Evolutionary conservation across 2,888 invertebrate genomes (phyloP).

Genomic region (Uropetala carovei): DNA sequence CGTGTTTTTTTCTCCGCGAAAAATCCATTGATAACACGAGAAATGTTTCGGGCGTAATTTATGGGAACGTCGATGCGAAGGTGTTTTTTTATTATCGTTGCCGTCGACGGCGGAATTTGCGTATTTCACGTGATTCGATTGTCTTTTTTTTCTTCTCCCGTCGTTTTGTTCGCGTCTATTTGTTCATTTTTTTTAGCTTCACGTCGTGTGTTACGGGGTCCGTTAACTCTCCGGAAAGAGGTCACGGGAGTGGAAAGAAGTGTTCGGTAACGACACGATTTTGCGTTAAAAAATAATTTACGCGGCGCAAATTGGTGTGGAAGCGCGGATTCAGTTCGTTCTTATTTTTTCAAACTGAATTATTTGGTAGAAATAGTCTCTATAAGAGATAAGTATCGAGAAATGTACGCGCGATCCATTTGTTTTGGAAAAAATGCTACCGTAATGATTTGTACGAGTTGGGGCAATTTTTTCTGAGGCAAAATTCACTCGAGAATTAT

Average conservation of each 20-base stretch:
- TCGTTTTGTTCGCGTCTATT: not conserved
- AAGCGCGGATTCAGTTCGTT: not conserved
- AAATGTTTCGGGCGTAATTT: not conserved
- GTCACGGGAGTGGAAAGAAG: not conserved
- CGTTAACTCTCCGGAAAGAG: not conserved
- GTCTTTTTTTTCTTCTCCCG: not conserved
- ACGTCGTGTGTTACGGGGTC: not conserved
- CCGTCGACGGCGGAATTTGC: not conserved
- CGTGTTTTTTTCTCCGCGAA: not conserved
- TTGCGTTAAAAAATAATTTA: not conserved
- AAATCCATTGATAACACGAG: not conserved
- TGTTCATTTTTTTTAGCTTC: not conserved
- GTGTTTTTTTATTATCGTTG: not conserved
- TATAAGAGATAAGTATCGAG: too few species aligned
- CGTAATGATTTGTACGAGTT: too few species aligned
- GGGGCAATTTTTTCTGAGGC: too few species aligned
- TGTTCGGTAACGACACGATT: not conserved
- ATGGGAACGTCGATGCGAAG: not conserved
- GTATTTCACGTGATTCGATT: not conserved
- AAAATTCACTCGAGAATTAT: too few species aligned
- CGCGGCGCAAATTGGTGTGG: not conserved
- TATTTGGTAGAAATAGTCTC: too few species aligned
- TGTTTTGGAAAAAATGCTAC: too few species aligned
- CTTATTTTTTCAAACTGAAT: too few species aligned
- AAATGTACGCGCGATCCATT: too few species aligned